These are phyloP conservation scores for Ophioninae sp. DNA, from an alignment of 2,888 invertebrate genomes.

Conservation along the genomic window DNA sequence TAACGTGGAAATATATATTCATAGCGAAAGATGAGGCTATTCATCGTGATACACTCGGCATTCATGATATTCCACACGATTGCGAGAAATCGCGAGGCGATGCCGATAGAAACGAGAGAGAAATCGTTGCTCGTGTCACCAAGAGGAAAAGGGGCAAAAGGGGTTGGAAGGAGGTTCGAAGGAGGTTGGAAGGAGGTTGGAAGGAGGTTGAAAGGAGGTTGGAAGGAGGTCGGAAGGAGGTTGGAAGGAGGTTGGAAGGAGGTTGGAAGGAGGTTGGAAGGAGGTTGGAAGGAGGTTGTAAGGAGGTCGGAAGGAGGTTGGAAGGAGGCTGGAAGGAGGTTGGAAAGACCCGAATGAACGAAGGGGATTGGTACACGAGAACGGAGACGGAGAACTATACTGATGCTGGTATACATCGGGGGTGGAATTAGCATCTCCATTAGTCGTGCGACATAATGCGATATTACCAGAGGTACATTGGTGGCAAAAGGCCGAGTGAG, in stretches of 20 bases:
- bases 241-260: no score
- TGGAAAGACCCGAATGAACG: conserved; percentile 57
- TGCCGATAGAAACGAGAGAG: conserved; percentile 60
- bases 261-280: no score
- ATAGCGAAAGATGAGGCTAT: conserved; percentile 63
- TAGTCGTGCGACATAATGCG: conserved; percentile 76
- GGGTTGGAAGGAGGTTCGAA: conserved; percentile 48
- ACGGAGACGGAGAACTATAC: conserved; percentile 48
- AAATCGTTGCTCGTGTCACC: conserved; percentile 46
- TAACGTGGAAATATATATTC: conserved; percentile 10
- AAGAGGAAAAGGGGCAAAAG: conserved; percentile 38
- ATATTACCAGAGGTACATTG: conserved; percentile 72
- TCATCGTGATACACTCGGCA: conserved; percentile 74
- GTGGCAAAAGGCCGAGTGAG: conserved; percentile 48
- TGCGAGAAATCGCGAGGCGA: conserved; percentile 68
- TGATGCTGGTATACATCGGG: conserved; percentile 58
- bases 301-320: no score
- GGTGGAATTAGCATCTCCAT: conserved; percentile 78
- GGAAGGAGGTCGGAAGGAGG: no score
- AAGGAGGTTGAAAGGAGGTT: no score
- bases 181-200: no score
- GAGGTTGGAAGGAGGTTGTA: no score
- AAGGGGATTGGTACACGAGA: conserved; percentile 40
- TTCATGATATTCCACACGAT: conserved; percentile 77
- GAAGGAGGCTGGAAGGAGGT: no score